Conservation (phyloP, 1,140 invertebrate genomes). For the Neodiprion fabricii region DNA sequence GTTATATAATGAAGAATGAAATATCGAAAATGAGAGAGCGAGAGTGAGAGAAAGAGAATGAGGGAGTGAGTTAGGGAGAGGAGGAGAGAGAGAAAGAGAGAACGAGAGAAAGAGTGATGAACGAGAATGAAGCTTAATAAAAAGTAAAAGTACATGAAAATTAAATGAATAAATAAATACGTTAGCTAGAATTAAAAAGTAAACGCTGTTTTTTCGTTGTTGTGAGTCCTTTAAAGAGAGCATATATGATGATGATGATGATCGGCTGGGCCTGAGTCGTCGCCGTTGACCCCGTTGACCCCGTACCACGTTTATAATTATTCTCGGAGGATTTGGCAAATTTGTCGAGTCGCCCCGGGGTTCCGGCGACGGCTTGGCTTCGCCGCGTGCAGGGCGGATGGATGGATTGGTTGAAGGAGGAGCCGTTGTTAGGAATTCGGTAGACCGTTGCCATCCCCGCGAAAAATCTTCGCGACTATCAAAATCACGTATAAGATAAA, state of each 20-base stretch:
- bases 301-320: too few relatives aligned
- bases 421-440: too few relatives aligned
- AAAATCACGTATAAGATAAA: not conserved
- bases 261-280: too few relatives aligned
- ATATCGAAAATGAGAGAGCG: not conserved
- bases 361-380: too few relatives aligned
- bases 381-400: too few relatives aligned
- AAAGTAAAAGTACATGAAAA: not conserved
- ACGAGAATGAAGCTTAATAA: too few relatives aligned
- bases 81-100: constrained; percentile 8
- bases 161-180: not conserved
- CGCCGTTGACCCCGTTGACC: too few relatives aligned
- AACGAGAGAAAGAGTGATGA: not conserved
- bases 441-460: too few relatives aligned
- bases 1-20: constrained; percentile 30
- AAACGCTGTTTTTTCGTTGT: constrained; percentile 3
- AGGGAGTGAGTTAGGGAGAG: constrained; percentile 9
- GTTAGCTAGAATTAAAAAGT: not conserved
- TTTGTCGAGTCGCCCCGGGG: too few relatives aligned
- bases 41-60: constrained; percentile 15
- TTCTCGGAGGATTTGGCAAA: too few relatives aligned
- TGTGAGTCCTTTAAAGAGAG: not conserved
- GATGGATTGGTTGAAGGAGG: too few relatives aligned
- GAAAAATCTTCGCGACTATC: not conserved
- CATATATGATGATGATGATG: too few relatives aligned